Conservation (phyloP, 1,140 invertebrate species). For the Saxidomus purpurata region DNA sequence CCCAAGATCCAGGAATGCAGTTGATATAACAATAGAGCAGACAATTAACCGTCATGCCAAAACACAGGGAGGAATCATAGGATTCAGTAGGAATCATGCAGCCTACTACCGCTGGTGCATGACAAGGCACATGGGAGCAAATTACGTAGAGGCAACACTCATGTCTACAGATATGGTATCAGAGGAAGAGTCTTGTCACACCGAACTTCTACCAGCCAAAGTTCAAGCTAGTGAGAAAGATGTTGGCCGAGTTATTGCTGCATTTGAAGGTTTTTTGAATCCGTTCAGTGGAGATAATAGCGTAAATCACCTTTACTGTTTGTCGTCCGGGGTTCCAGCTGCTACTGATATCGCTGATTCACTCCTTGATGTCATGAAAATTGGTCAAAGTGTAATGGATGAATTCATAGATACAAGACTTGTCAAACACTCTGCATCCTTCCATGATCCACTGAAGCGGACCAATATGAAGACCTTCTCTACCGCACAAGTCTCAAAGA, state of each 20-base stretch:
- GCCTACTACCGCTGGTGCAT: conserved; percentile 48
- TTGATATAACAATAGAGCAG: conserved; percentile 59
- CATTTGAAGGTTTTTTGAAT: background rate
- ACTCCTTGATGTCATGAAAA: background rate
- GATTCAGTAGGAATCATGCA: conserved; percentile 48
- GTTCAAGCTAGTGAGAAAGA: background rate
- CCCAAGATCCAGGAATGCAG: background rate
- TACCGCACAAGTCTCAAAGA: background rate
- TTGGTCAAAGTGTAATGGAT: background rate
- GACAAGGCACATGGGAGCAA: conserved; percentile 10
- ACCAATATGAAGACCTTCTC: conserved; percentile 6
- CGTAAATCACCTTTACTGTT: background rate
- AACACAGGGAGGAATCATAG: conserved; percentile 47
- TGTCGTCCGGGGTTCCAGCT: background rate
- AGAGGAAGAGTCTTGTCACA: conserved; percentile 14
- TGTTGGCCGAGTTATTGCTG: background rate
- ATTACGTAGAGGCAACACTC: conserved; percentile 24
- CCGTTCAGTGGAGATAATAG: background rate
- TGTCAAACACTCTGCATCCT: background rate
- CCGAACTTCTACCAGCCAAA: background rate
- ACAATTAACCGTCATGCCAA: conserved; percentile 61
- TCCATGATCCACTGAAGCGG: background rate
- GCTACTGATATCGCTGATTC: background rate
- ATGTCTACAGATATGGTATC: background rate
- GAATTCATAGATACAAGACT: background rate